These are phyloP conservation scores for Drosophila parabipectinata DNA, from an alignment of 1,140 invertebrate genomes.

Conservation along the genomic window DNA sequence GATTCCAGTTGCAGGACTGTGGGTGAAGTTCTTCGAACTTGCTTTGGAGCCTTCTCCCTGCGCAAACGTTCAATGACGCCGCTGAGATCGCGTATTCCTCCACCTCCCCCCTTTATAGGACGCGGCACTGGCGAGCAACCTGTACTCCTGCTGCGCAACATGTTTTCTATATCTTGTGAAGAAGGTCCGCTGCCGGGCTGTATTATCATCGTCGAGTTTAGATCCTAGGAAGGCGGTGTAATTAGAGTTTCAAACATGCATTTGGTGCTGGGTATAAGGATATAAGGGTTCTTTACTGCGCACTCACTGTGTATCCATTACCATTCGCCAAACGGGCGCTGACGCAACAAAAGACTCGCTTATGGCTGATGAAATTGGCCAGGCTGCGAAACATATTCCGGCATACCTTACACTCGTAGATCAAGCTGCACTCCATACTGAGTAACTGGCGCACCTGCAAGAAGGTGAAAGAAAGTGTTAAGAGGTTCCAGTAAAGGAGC, in stretches of 20 bases:
- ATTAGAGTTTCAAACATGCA: neutral
- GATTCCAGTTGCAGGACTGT: conserved; percentile 66
- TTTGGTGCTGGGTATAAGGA: neutral
- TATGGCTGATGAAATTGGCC: conserved; percentile 93
- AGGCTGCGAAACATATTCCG: conserved; percentile 92
- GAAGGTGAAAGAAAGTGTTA: conserved; percentile 9
- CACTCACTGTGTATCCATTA: conserved; percentile 85
- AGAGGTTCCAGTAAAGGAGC: conserved; percentile 12
- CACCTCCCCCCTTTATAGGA: conserved; percentile 46
- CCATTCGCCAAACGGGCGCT: conserved; percentile 73
- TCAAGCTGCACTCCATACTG: conserved; percentile 91
- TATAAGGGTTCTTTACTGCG: conserved; percentile 54
- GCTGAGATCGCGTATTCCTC: conserved; percentile 68
- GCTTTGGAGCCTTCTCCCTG: conserved; percentile 51
- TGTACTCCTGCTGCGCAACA: conserved; percentile 65
- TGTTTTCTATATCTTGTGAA: conserved; percentile 59
- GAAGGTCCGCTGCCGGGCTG: conserved; percentile 41
- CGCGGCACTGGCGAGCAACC: conserved; percentile 70
- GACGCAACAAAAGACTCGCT: conserved; percentile 89
- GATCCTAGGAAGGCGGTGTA: conserved; percentile 42
- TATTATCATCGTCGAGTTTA: conserved; percentile 71
- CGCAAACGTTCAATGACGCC: conserved; percentile 76
- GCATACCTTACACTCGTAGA: conserved; percentile 94
- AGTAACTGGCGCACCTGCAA: conserved; percentile 89
- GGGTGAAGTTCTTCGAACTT: conserved; percentile 25